Base-by-base conservation (phyloP, 2,888 invertebrate genomes). In the Nemoura dubitans region DNA sequence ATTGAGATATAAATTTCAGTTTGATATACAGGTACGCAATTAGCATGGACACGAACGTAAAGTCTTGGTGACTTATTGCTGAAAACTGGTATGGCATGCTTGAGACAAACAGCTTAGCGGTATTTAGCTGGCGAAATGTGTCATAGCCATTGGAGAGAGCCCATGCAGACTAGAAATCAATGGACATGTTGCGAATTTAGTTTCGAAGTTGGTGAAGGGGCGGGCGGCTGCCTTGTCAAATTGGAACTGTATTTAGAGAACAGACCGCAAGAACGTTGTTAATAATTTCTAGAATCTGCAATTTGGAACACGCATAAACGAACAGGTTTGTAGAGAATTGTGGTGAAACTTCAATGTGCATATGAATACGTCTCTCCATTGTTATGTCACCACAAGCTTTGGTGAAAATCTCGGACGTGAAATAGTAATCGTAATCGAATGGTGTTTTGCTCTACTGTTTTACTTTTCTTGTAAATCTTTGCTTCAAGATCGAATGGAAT, bases 41-140 rank as follows among this genome's bases (percentile, higher is more conserved):
- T n/a, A n/a, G n/a, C n/a, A n/a, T n/a, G n/a, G n/a, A n/a, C n/a
- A n/a, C n/a, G n/a, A n/a, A n/a, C n/a, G 21, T 14, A 59, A 59
- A 59, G 59, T 59, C 59, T n/a, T n/a, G 59, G 59, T 59, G 59
- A 59, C 3, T 59, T 59, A 59, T 59, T 59, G 59, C 59, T 59
- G 14, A 59, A 59, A 59, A 59, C 21, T 21, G 59, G 59, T 10
- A 10, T 16, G 59, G 59, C 59, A 59, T 59, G 59, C 14, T 59
- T 21, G 14, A 59, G 59, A 59, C 59, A 59, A 59, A 1, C 21
- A 21, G 59, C 59, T 59, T 59, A 59, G 59, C 21, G 59, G 59
- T 21, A 59, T 59, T 59, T 59, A 7, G 21, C 21, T 7, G 59
- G 21, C 16, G 21, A 7, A 59, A 59, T 36, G 59, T 59, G 16